Evolutionary conservation across 2,888 invertebrate species (phyloP).

Genomic region (Itoplectis maculator): DNA sequence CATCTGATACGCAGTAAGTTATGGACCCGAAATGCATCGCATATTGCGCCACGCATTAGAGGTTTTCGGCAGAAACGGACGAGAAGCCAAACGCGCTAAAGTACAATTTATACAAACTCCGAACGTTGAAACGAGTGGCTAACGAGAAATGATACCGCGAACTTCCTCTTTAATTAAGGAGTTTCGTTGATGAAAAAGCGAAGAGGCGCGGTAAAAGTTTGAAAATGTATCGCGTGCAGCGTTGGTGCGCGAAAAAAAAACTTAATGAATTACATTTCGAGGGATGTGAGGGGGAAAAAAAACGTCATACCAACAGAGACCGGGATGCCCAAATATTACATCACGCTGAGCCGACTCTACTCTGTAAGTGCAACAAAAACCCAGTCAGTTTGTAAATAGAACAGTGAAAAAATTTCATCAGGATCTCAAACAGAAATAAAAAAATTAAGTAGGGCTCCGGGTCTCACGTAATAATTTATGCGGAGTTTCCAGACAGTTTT

Average conservation of each 20-base stretch:
- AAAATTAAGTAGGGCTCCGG: no score
- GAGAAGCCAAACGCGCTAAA: neutral
- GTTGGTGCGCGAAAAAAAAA: neutral
- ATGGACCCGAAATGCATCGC: constrained; percentile 5
- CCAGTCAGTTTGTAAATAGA: neutral
- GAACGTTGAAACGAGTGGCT: neutral
- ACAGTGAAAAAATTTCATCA: neutral
- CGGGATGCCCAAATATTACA: neutral
- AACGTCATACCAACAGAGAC: neutral
- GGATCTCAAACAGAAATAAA: no score
- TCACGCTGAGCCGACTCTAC: neutral
- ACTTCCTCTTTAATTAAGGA: neutral
- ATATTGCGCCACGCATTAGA: neutral
- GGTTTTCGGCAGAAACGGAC: neutral
- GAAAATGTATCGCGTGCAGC: neutral
- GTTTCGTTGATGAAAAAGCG: neutral
- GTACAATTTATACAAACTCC: neutral
- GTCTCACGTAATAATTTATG: no score
- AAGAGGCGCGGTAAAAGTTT: neutral
- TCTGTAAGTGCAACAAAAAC: neutral
- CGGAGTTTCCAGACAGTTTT: no score
- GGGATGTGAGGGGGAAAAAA: neutral
- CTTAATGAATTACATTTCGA: neutral
- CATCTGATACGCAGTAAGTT: constrained; percentile 12
- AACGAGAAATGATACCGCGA: constrained; percentile 11